These are phyloP conservation scores for Syngnathus acus DNA, from an alignment of 2,797 vertebrate species.

Conservation along the genomic window DNA sequence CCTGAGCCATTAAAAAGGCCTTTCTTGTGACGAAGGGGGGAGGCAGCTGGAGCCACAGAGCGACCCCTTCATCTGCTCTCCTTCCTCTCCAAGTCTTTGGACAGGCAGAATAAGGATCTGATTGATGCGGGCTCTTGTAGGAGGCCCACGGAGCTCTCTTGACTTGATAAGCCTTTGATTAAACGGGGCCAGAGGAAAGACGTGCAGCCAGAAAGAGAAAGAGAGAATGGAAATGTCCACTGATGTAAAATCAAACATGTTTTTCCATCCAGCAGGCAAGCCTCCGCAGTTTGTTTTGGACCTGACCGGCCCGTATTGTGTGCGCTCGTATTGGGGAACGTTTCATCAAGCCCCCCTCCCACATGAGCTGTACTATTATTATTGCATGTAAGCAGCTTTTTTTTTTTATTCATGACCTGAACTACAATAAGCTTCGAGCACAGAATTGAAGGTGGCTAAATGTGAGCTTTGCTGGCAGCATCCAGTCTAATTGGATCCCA, in stretches of 20 bases:
- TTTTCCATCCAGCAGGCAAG: conserved; percentile 23
- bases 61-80: conserved; percentile 13
- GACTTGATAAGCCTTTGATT: conserved; percentile 59
- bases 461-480: too few species aligned
- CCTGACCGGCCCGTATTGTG: neutral
- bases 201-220: conserved; percentile 3
- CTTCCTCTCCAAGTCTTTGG: conserved; percentile 51
- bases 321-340: neutral
- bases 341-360: neutral
- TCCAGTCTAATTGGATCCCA: too few species aligned
- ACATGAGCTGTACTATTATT: neutral
- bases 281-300: neutral
- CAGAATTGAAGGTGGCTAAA: too few species aligned
- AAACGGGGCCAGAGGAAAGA: conserved; percentile 35
- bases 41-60: conserved; percentile 67
- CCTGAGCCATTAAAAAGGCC: conserved; percentile 43
- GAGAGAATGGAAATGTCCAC: conserved; percentile 25
- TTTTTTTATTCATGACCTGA: too few species aligned
- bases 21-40: conserved; percentile 34
- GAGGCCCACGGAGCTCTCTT: conserved; percentile 37
- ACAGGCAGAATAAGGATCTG: conserved; percentile 48
- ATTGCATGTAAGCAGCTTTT: neutral
- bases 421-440: too few species aligned
- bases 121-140: conserved; percentile 59
- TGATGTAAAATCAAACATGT: conserved; percentile 28